These are phyloP conservation scores for Fragum sueziense DNA, from an alignment of 2,888 invertebrate genomes.

Conservation along the genomic window DNA sequence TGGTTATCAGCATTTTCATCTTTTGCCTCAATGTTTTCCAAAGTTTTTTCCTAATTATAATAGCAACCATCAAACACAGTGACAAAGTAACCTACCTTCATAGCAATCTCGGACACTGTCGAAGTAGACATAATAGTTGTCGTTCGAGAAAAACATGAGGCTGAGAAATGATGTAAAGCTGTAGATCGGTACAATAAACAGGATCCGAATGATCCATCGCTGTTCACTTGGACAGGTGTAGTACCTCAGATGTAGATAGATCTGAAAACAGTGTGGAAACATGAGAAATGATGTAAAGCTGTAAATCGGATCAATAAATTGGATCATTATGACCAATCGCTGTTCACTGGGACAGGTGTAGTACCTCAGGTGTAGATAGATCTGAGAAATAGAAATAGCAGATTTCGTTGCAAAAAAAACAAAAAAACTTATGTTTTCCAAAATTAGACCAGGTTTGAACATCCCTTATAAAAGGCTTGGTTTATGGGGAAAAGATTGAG, in stretches of 20 bases:
- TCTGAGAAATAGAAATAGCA: no score
- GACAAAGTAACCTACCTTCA: conserved; percentile 90
- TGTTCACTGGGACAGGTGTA: conserved; percentile 99
- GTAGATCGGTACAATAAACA: conserved; percentile 99
- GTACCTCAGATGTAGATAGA: conserved; percentile 98
- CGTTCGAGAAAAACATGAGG: conserved; percentile 97
- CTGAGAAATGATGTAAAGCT: conserved; percentile 99
- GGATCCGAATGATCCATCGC: conserved; percentile 98
- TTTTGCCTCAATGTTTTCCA: no score
- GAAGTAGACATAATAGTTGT: conserved; percentile 99
- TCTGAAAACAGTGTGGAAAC: conserved; percentile 85
- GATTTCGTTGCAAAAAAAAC: no score
- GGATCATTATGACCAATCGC: conserved; percentile 98
- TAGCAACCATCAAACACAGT: no score
- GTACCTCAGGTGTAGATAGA: conserved; percentile 98
- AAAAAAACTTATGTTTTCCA: no score
- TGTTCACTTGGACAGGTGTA: conserved; percentile 99
- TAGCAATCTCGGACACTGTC: conserved; percentile 99
- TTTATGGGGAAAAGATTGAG: no score
- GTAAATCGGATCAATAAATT: conserved; percentile 99
- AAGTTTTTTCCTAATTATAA: no score
- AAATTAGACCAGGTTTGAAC: no score
- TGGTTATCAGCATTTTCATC: no score
- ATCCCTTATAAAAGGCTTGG: no score
- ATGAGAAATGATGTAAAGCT: conserved; percentile 98